Evolutionary conservation across 2,797 vertebrate genomes (phyloP), one percentile per base, ranked within the genome.

Genomic region (Acanthis flammea): DNA sequence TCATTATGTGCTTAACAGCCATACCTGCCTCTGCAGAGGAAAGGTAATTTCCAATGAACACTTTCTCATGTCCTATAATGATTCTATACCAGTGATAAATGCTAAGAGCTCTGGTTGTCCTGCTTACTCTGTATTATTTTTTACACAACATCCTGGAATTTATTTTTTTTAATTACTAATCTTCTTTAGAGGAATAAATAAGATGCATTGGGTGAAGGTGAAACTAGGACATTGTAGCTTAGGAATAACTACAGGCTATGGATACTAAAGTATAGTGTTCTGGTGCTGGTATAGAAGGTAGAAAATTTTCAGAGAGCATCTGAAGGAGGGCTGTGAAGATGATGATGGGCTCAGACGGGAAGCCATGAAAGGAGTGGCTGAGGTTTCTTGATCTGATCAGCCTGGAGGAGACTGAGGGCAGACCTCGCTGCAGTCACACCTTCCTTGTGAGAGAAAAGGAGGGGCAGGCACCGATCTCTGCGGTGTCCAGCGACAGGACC

Each of bases 381-480:
- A 80, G 39, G 31, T 3, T 3, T 4, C 25, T 30, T 1, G 28
- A 13, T 45, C 13, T 53, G 17, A 1, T 73, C 53, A 41, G 9
- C 53, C 14, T 3, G 21, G 57, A 8, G 76, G 68, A 41, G 18
- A 2, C 25, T 41, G 54, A 74, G 62, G 23, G 33, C 5, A 74
- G 18, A 24, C 5, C 15, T 14, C 47, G 2, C 0, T 23, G 62
- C 54, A 35, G 31, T 6, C 3, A n/a, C 22, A 35, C 0, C 22
- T 33, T 47, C 47, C 41, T 41, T 0, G 0, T 19, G 41, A 27
- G 2, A 35, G 10, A 11, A 48, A 9, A 35, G 22, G 6, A 61
- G 19, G 19, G 9, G 7, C 58, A 63, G 66, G 10, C 57, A 37
- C 66, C 28, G 57, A 24, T 60, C 24, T 45, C 10, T n/a, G 5